Percentiles rank a stretch among this genome's conserved stretches.
These are phyloP conservation scores for Agrochola circellaris DNA, from an alignment of 2,888 invertebrate genomes.

Conservation along the genomic window DNA sequence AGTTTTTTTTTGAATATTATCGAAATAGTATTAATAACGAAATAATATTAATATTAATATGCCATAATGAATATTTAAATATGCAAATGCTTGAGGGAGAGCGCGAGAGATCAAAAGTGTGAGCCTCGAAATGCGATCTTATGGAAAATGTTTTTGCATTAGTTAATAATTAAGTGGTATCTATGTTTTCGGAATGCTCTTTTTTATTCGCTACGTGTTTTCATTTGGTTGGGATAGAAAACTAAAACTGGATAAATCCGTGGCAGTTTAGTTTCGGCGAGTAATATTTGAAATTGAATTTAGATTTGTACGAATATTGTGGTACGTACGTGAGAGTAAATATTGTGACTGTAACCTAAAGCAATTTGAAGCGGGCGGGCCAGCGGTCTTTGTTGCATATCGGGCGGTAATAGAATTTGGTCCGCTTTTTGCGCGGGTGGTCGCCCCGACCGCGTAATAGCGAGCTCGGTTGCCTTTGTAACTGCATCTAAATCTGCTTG, in stretches of 20 bases:
- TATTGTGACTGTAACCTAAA: slow-evolving; percentile 88
- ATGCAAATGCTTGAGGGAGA: slow-evolving; percentile 61
- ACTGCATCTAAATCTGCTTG: slow-evolving; percentile 88
- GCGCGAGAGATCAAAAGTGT: slow-evolving; percentile 55
- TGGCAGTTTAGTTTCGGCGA: slow-evolving; percentile 57
- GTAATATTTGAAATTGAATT: slow-evolving; percentile 78
- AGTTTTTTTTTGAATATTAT: slow-evolving; percentile 59
- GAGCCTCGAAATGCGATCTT: slow-evolving; percentile 28
- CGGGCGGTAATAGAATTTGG: slow-evolving; percentile 90
- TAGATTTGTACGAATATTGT: slow-evolving; percentile 82
- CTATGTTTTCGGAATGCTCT: slow-evolving; percentile 4
- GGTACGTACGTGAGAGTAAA: slow-evolving; percentile 83
- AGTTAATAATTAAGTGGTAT: slow-evolving; percentile 30
- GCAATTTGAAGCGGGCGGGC: slow-evolving; percentile 88
- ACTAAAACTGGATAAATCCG: slow-evolving; percentile 48
- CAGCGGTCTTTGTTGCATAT: slow-evolving; percentile 90
- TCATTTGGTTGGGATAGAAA: slow-evolving; percentile 27
- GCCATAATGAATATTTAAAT: slow-evolving; percentile 65
- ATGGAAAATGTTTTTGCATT: slow-evolving; percentile 37
- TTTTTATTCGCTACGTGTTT: slow-evolving; percentile 19
- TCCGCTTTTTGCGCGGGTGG: slow-evolving; percentile 88
- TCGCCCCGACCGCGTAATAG: slow-evolving; percentile 84
- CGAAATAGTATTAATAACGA: too few relatives aligned
- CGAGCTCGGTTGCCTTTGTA: slow-evolving; percentile 88
- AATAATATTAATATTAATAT: slow-evolving; percentile 65